Evolutionary conservation across 2,113 vertebrate genomes (phyloP).

Genomic region (Petaurus breviceps): DNA sequence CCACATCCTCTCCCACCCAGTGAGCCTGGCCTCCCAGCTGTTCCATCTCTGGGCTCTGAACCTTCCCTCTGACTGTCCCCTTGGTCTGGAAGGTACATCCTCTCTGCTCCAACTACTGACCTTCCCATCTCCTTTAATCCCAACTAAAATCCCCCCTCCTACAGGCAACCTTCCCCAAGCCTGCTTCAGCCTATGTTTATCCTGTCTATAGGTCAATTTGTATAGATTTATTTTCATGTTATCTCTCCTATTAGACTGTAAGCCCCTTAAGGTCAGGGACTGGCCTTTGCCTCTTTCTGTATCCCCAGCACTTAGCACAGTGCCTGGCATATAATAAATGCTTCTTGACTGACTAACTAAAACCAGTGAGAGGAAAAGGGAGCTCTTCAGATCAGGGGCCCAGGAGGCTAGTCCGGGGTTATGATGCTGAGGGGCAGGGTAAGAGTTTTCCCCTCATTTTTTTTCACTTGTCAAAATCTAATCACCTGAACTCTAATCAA

Average conservation of each 20-base stretch:
- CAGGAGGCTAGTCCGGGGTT: background rate
- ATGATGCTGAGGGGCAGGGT: accelerated
- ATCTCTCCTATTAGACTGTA: background rate
- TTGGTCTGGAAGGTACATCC: too few relatives aligned
- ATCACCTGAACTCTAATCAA: background rate
- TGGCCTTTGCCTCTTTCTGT: background rate
- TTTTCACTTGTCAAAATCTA: background rate
- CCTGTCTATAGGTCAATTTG: too few relatives aligned
- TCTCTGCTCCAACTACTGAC: too few relatives aligned
- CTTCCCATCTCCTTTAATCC: too few relatives aligned
- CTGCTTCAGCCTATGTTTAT: background rate
- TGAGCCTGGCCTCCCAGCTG: too few relatives aligned
- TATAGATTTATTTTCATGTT: background rate
- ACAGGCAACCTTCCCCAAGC: too few relatives aligned
- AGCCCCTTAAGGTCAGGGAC: background rate
- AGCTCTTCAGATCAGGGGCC: background rate
- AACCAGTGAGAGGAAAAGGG: background rate
- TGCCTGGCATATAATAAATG: background rate
- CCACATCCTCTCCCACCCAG: too few relatives aligned
- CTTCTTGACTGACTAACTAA: background rate
- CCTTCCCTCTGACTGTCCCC: too few relatives aligned
- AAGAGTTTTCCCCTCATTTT: background rate
- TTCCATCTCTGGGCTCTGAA: too few relatives aligned
- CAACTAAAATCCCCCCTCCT: too few relatives aligned
- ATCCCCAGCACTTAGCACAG: background rate